A percentile compares a stretch with the other conserved stretches of the same genome.
Conservation (phyloP, 2,113 vertebrate genomes). For the Sphyrna mokarran region DNA sequence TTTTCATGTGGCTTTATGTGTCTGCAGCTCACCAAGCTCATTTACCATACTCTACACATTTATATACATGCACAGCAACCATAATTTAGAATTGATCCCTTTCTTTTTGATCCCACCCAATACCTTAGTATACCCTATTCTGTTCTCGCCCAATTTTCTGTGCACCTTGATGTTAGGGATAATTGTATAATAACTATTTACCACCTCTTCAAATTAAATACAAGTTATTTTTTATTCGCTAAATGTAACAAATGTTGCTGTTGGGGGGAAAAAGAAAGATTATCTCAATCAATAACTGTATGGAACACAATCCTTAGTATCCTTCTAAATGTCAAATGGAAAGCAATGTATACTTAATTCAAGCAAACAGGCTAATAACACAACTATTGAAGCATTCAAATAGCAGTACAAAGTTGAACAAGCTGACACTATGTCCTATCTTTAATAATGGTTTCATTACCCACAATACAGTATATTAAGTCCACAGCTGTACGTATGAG, state of each 20-base stretch:
- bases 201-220: background rate
- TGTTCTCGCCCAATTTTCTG: background rate
- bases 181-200: background rate
- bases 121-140: background rate
- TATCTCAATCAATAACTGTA: background rate
- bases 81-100: background rate
- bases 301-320: background rate
- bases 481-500: background rate
- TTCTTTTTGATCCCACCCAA: background rate
- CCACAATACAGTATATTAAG: constrained; percentile 6
- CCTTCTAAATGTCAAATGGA: background rate
- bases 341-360: background rate
- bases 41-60: too few species aligned
- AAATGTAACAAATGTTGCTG: background rate
- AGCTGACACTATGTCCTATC: background rate
- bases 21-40: too few species aligned
- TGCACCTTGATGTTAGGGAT: background rate
- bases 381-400: background rate
- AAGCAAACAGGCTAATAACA: background rate
- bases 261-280: background rate
- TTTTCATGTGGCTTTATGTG: too few species aligned
- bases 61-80: too few species aligned
- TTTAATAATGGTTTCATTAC: constrained; percentile 12
- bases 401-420: background rate
- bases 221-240: background rate